phyloP scores from a whole-genome alignment of 2,797 vertebrate species.

The Rhynchonycteris naso region DNA sequence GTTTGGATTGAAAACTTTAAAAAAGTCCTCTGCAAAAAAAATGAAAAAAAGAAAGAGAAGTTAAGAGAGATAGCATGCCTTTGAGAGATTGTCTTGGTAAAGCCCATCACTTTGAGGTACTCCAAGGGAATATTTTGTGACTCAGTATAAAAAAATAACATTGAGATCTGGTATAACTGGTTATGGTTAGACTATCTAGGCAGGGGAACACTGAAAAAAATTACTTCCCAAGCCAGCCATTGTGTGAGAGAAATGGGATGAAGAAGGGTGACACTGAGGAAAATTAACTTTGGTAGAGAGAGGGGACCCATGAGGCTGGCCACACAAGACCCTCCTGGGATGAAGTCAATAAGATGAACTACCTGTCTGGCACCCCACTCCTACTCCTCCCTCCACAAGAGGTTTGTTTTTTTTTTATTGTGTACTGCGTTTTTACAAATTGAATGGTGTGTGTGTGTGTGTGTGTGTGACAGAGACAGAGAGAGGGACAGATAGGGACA shows the following conservation, averaged over 20 bases:
- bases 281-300: not conserved
- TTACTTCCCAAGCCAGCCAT: not conserved
- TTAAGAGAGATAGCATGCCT: not conserved
- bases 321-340: not conserved
- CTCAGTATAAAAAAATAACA: not conserved
- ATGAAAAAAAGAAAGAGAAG: not conserved
- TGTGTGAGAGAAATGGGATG: not conserved
- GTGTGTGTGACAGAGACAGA: too few species aligned
- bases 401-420: too few species aligned
- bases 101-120: too few species aligned
- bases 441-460: too few species aligned
- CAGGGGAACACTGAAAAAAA: not conserved
- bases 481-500: too few species aligned
- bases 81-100: not conserved
- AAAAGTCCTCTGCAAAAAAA: not conserved
- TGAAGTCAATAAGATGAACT: too few species aligned
- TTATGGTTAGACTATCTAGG: not conserved
- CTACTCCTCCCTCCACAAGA: accelerated
- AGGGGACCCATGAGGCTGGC: not conserved
- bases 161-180: not conserved
- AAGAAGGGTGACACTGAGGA: accelerated
- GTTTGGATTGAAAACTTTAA: not conserved
- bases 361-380: too few species aligned
- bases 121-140: not conserved
- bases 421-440: too few species aligned